Percentiles rank a stretch among this genome's conserved stretches.
Conservation (phyloP, 64 coral and sea anemone genomes). For the Montipora sp. region DNA sequence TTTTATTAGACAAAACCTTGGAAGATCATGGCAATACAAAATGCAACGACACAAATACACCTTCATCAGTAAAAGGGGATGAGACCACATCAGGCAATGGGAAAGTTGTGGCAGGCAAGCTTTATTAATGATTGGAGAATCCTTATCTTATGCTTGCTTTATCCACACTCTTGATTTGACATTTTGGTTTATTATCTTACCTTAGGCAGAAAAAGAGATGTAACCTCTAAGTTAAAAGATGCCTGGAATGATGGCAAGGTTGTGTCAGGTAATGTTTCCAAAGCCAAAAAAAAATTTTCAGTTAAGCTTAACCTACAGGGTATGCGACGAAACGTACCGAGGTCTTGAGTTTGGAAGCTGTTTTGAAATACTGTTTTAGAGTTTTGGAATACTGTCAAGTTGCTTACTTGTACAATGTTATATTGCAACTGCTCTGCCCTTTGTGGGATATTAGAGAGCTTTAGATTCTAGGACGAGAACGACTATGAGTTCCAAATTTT, state of each 20-base stretch:
- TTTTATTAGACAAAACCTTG: background rate
- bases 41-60: background rate
- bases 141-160: too few species aligned
- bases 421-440: too few species aligned
- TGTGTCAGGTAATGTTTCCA: background rate
- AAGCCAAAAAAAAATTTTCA: background rate
- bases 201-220: background rate
- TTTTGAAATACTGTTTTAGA: too few species aligned
- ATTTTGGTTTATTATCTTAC: background rate
- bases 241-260: slow-evolving; percentile 2
- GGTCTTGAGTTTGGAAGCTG: too few species aligned
- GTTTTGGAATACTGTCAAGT: too few species aligned
- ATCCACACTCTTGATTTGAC: background rate
- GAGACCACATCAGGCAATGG: background rate
- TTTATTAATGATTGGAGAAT: background rate
- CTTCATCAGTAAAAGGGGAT: background rate
- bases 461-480: too few species aligned
- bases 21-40: background rate
- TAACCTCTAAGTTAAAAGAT: background rate
- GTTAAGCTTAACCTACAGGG: background rate
- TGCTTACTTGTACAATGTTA: too few species aligned
- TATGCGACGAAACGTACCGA: background rate
- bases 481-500: too few species aligned
- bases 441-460: too few species aligned
- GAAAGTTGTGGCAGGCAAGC: background rate